These are phyloP conservation scores for Poeciliopsis prolifica DNA, from an alignment of 2,113 vertebrate genomes.

Conservation along the genomic window DNA sequence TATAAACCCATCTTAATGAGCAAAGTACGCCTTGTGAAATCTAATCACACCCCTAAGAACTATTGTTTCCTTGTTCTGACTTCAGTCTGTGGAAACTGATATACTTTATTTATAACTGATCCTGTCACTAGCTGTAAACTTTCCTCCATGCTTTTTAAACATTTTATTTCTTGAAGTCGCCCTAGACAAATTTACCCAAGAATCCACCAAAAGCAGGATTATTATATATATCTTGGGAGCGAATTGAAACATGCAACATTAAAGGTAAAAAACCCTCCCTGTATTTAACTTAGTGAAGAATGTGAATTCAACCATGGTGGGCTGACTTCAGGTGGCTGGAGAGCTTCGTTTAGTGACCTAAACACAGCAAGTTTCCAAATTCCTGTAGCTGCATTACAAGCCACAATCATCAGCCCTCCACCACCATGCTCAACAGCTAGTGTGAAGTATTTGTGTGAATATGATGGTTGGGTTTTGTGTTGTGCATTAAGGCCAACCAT, in stretches of 20 bases:
- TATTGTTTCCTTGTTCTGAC: constrained; percentile 9
- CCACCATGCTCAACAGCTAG: neutral
- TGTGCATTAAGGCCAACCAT: too few relatives aligned
- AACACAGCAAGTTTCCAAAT: too few relatives aligned
- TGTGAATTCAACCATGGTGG: neutral
- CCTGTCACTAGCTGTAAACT: constrained; percentile 6
- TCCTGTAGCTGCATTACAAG: neutral
- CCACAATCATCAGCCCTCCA: neutral
- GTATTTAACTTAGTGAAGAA: neutral
- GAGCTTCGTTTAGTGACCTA: neutral
- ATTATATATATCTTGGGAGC: neutral
- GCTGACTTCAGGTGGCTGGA: neutral
- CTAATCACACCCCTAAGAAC: constrained; percentile 3
- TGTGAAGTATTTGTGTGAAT: neutral
- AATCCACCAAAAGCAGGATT: constrained; percentile 13
- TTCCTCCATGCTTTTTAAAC: neutral
- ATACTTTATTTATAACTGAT: constrained; percentile 15
- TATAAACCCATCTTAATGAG: neutral
- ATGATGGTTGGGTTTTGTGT: too few relatives aligned
- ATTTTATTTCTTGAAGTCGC: constrained; percentile 22
- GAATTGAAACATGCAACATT: neutral
- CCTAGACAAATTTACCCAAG: constrained; percentile 39
- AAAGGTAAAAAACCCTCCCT: too few relatives aligned
- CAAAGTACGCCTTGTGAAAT: constrained; percentile 13
- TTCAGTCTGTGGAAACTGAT: constrained; percentile 27